Conservation (phyloP, 92 coral and sea anemone species). For the Parazoanthus swiftii region DNA sequence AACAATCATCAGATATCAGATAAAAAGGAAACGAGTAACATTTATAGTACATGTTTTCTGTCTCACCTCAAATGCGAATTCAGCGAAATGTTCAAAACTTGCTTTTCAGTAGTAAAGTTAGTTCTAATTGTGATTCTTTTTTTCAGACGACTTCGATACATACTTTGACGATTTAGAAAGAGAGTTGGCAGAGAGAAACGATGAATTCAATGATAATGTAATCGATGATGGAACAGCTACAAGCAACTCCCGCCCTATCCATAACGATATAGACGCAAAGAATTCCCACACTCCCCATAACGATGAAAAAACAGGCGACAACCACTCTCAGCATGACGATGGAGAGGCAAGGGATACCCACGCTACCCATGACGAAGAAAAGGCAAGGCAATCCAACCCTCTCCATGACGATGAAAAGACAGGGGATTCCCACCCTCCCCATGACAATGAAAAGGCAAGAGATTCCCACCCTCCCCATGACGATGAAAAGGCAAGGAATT, state of each 20-base stretch:
- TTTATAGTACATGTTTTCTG: too few relatives aligned
- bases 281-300: not conserved
- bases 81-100: too few relatives aligned
- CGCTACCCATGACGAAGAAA: not conserved
- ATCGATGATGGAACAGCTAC: not conserved
- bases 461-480: not conserved
- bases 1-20: too few relatives aligned
- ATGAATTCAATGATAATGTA: not conserved
- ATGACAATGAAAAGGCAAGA: not conserved
- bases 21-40: too few relatives aligned
- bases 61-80: not conserved
- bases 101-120: not conserved
- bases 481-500: not conserved
- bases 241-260: not conserved
- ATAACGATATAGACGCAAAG: not conserved
- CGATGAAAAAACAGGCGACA: not conserved
- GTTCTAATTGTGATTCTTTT: not conserved
- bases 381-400: not conserved
- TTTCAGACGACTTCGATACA: slow-evolving; percentile 13
- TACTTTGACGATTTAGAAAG: slow-evolving; percentile 26
- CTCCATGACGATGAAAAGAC: not conserved
- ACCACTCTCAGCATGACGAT: not conserved
- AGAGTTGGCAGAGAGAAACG: not conserved
- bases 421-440: not conserved
- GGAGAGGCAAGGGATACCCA: not conserved